Evolutionary conservation across 2,113 vertebrate species (phyloP), one percentile per base, ranked within the genome.

Genomic region (Laterallus jamaicensis): DNA sequence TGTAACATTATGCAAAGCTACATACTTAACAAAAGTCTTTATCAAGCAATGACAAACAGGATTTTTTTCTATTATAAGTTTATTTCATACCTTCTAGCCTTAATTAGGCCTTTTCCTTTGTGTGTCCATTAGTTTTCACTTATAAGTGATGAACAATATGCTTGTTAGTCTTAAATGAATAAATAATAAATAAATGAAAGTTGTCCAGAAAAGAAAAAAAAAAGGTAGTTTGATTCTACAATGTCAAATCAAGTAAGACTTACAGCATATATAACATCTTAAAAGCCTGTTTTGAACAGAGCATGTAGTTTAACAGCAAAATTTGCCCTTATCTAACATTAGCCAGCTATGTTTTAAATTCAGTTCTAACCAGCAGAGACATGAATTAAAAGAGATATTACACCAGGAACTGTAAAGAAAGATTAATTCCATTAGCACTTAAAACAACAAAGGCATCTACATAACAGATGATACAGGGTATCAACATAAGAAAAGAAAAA

Each of bases 391-490:
- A 35, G 5, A 52, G 11, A 66, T 47, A 26, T 47, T 56, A 3
- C 15, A 67, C 6, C n/a, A 87, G 11, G 63, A 84, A 84, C 18
- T 44, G 4, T 24, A 71, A 86, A 11, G 4, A 66, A 64, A 47
- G 1, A 37, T 79, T 44, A 39, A 37, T 44, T 40, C 8, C 5
- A 4, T 31, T 52, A 79, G 15, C n/a, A 67, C 1, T 4, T 47
- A 40, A 81, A 77, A 35, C 3, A 42, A 74, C 12, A 81, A 74
- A 66, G 9, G 1, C 5, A 17, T 39, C 7, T 73, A 19, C 3
- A 4, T n/a, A 56, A 58, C 32, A 5, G 31, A 66, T 7, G 1
- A 15, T 39, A 52, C 4, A n/a, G 3, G 4, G 0, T 44, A 32
- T 55, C 6, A 56, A 47, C 2, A 40, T 2, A 31, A 70, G 25